These are phyloP conservation scores for Lomographa bimaculata DNA, from an alignment of 2,888 invertebrate genomes.

Conservation along the genomic window DNA sequence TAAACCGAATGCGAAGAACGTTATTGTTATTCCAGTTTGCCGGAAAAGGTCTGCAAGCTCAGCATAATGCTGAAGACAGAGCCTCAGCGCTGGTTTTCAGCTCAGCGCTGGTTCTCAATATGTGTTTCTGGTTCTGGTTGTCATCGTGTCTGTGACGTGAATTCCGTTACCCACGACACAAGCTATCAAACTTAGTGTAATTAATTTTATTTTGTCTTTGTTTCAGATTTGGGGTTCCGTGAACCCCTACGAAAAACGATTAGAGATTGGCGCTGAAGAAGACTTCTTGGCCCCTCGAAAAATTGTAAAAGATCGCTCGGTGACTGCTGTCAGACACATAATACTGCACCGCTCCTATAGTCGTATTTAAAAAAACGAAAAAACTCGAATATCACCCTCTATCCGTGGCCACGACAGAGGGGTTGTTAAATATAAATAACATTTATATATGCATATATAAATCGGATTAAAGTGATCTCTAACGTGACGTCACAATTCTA, in stretches of 20 bases:
- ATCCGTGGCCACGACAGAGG: conserved; percentile 77
- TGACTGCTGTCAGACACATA: conserved; percentile 70
- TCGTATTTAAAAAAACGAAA: conserved; percentile 62
- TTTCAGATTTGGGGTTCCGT: conserved; percentile 71
- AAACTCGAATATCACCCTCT: conserved; percentile 70
- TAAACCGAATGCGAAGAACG: too few relatives aligned
- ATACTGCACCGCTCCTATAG: conserved; percentile 74
- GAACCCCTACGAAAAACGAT: conserved; percentile 74
- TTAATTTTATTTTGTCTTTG: conserved; percentile 46
- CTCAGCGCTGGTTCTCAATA: too few relatives aligned
- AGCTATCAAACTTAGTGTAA: too few relatives aligned
- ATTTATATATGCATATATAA: conserved; percentile 81
- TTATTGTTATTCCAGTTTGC: too few relatives aligned
- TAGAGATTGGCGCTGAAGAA: conserved; percentile 65
- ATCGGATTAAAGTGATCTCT: conserved; percentile 75
- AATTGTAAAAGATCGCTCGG: conserved; percentile 68
- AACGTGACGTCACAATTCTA: conserved; percentile 77
- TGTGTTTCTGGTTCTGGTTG: too few relatives aligned
- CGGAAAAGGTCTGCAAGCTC: too few relatives aligned
- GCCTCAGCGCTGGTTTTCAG: too few relatives aligned
- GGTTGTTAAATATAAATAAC: conserved; percentile 49
- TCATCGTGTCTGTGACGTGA: too few relatives aligned
- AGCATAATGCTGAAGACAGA: too few relatives aligned
- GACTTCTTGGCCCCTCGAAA: conserved; percentile 63
- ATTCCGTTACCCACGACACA: too few relatives aligned